phyloP scores from a whole-genome alignment of 2,113 vertebrate genomes.

The Chaetodon trifascialis region DNA sequence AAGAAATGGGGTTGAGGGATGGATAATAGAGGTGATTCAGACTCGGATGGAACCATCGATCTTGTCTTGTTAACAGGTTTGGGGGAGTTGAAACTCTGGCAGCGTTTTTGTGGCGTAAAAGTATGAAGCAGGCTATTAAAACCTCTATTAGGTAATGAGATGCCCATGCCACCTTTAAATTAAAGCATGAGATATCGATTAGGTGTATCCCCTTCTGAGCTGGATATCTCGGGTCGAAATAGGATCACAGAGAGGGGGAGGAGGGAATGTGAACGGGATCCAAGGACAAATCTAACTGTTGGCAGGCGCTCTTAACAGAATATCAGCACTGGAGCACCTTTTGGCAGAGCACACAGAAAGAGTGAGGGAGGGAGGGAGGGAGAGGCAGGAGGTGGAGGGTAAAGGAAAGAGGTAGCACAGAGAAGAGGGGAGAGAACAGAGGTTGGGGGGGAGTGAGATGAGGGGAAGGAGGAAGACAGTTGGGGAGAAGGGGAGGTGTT shows the following conservation, averaged over 20 bases:
- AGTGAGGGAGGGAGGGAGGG: slow-evolving; percentile 41
- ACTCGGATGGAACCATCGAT: slow-evolving; percentile 61
- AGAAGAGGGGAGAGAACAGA: slow-evolving; percentile 69
- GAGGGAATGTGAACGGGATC: slow-evolving; percentile 76
- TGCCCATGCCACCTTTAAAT: slow-evolving; percentile 76
- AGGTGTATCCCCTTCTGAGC: slow-evolving; percentile 74
- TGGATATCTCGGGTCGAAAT: slow-evolving; percentile 75
- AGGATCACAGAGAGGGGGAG: slow-evolving; percentile 68
- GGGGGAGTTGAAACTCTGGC: slow-evolving; percentile 47
- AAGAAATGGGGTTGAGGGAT: slow-evolving; percentile 52
- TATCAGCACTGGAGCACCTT: slow-evolving; percentile 86
- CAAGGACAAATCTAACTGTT: slow-evolving; percentile 89
- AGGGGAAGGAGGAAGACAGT: slow-evolving; percentile 77
- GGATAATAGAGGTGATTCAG: slow-evolving; percentile 69
- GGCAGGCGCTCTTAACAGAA: slow-evolving; percentile 84
- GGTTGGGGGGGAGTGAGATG: slow-evolving; percentile 67
- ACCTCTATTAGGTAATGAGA: slow-evolving; percentile 67
- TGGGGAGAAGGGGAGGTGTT: slow-evolving; percentile 79
- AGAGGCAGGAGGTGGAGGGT: slow-evolving; percentile 49
- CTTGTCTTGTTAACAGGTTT: slow-evolving; percentile 70
- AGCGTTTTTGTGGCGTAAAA: slow-evolving; percentile 50
- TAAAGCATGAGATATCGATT: slow-evolving; percentile 79
- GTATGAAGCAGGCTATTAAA: slow-evolving; percentile 58
- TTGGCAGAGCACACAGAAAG: slow-evolving; percentile 80
- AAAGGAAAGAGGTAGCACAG: slow-evolving; percentile 70